Base-by-base conservation (phyloP, 64 coral and sea anemone species). In the Actinia equina region DNA sequence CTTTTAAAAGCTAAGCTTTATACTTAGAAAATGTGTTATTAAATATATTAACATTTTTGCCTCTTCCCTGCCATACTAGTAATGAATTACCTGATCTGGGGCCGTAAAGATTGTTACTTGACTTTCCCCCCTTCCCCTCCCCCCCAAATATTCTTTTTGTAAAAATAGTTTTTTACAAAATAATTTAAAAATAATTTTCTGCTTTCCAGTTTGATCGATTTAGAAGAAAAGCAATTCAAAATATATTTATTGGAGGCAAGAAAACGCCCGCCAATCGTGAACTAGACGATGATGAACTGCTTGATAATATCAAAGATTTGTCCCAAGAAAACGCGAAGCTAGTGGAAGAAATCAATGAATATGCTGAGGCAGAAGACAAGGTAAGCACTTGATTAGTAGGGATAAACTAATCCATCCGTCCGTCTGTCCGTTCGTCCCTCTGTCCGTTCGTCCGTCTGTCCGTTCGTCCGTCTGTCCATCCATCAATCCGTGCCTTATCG, bases 271-370 rank as follows among this genome's bases (percentile, higher is more conserved):
- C 80, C n/a, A 83, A 93, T 81, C 83, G 87, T 22, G 94, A 96
- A 96, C 52, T 96, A 41, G 91, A 96, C 69, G 94, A 96, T 25
- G 90, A 96, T 44, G 94, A 96, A 89, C 84, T 96, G 1, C 71
- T 96, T 59, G 94, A 96, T 69, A 71, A 85, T 60, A 77, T 96
- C 51, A 96, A 89, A 81, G 91, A 96, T 12, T n/a, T 90, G 57
- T 84, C 91, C 19, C 88, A 92, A 86, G 94, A 95, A 5, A 95
- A 86, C n/a, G 61, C 82, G 2, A 77, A 61, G 3, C 79, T 96
- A 19, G 85, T 80, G 65, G 86, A 88, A 9, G 91, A 96, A 58
- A 77, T 96, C 17, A 86, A 88, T 5, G 87, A 88, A 37, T 96
- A 90, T 41, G 84, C 90, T 58, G 88, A 76, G 20, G 85, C 79